These are phyloP conservation scores for Dromius quadrimaculatus DNA, from an alignment of 2,888 invertebrate genomes.

Conservation along the genomic window DNA sequence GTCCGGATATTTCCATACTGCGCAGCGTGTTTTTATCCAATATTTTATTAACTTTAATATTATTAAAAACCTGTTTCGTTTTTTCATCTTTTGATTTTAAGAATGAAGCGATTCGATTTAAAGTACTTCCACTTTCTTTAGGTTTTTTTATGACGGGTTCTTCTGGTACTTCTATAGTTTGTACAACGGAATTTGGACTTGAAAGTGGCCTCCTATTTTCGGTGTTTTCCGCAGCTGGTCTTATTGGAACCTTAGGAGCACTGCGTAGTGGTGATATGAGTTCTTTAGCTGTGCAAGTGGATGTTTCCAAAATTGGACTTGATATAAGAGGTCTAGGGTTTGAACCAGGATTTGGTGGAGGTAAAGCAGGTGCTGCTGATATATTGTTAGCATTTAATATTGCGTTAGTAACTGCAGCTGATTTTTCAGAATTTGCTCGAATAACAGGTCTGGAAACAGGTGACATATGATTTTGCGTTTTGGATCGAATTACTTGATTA, in stretches of 20 bases:
- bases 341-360: slow-evolving; percentile 74
- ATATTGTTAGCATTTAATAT: slow-evolving; percentile 66
- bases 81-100: slow-evolving; percentile 74
- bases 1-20: slow-evolving; percentile 85
- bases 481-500: slow-evolving; percentile 58
- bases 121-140: slow-evolving; percentile 70
- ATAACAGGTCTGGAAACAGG: slow-evolving; percentile 58
- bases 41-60: slow-evolving; percentile 73
- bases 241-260: slow-evolving; percentile 72
- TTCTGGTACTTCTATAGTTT: slow-evolving; percentile 62
- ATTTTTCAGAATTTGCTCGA: slow-evolving; percentile 64
- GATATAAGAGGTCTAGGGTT: slow-evolving; percentile 82
- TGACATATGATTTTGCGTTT: slow-evolving; percentile 31
- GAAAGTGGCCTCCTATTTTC: slow-evolving; percentile 70
- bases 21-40: slow-evolving; percentile 80
- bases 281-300: slow-evolving; percentile 84
- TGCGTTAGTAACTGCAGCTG: slow-evolving; percentile 65
- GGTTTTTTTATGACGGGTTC: slow-evolving; percentile 55
- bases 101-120: slow-evolving; percentile 83
- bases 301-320: slow-evolving; percentile 83
- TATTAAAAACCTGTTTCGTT: slow-evolving; percentile 69
- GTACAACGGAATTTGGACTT: slow-evolving; percentile 61
- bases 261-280: slow-evolving; percentile 74
- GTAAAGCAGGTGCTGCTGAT: slow-evolving; percentile 69
- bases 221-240: slow-evolving; percentile 72